Conservation (phyloP, 1,140 invertebrate species). For the Drosophila equinoxialis region DNA sequence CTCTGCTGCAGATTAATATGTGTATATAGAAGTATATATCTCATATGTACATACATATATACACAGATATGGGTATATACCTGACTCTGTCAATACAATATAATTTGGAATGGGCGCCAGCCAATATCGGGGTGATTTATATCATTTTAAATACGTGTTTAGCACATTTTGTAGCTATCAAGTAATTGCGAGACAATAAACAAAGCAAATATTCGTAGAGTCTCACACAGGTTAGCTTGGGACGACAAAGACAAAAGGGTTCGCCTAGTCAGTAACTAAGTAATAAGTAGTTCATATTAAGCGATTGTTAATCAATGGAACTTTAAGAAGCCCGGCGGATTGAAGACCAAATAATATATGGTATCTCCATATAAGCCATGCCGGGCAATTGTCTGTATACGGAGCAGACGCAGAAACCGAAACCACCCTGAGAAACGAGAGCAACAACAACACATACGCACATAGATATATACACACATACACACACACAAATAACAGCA, state of each 20-base stretch:
- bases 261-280: not conserved
- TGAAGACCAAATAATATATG: conserved; percentile 14
- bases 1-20: conserved; percentile 66
- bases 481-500: conserved; percentile 35
- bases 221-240: conserved; percentile 20
- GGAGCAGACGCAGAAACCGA: conserved; percentile 51
- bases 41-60: not conserved
- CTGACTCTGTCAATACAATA: conserved; percentile 11
- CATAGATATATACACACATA: not conserved
- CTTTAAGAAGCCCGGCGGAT: conserved; percentile 35
- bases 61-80: conserved; percentile 10
- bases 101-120: conserved; percentile 25
- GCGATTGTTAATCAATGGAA: not conserved
- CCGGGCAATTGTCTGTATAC: conserved; percentile 43
- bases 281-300: not conserved
- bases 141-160: conserved; percentile 79
- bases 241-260: too few species aligned
- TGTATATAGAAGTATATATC: not conserved
- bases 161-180: conserved; percentile 44
- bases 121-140: conserved; percentile 69
- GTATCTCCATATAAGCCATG: conserved; percentile 30
- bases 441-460: not conserved
- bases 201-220: conserved; percentile 32
- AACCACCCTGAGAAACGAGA: conserved; percentile 34
- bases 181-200: conserved; percentile 68